A percentile compares a stretch with the other conserved stretches of the same genome.
These are phyloP conservation scores for Parthenolecanium corni DNA, from an alignment of 2,888 invertebrate species.

Conservation along the genomic window DNA sequence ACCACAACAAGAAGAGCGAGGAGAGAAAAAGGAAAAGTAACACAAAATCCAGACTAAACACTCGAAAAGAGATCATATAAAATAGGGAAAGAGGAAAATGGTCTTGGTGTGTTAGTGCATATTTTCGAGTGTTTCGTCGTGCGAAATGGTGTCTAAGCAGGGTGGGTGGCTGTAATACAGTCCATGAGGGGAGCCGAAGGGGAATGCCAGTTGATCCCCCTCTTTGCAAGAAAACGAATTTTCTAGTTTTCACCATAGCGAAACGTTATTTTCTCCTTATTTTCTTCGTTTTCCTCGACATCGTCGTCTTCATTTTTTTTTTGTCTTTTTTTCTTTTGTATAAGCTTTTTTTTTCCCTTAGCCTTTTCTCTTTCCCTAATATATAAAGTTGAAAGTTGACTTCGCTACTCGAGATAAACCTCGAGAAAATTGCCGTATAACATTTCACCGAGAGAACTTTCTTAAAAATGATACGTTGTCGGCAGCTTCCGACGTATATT, in stretches of 20 bases:
- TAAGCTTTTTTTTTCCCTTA: not conserved
- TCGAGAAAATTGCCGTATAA: constrained; percentile 20
- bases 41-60: constrained; percentile 17
- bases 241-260: constrained; percentile 17
- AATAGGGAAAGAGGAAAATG: constrained; percentile 2
- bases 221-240: constrained; percentile 9
- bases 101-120: too few relatives aligned
- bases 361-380: not conserved
- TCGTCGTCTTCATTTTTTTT: not conserved
- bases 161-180: not conserved
- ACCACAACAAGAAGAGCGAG: not conserved
- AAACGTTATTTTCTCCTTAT: constrained; percentile 12
- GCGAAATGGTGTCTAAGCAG: not conserved
- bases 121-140: too few relatives aligned
- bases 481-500: too few relatives aligned
- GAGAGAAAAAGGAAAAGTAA: too few relatives aligned
- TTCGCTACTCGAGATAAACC: constrained; percentile 14
- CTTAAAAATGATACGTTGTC: too few relatives aligned
- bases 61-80: constrained; percentile 19
- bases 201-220: constrained; percentile 3
- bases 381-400: too few relatives aligned
- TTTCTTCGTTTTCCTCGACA: not conserved
- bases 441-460: not conserved
- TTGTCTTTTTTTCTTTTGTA: not conserved
- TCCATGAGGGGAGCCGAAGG: not conserved